Evolutionary conservation across 2,797 vertebrate genomes (phyloP).

Genomic region (Cottoperca gobio): DNA sequence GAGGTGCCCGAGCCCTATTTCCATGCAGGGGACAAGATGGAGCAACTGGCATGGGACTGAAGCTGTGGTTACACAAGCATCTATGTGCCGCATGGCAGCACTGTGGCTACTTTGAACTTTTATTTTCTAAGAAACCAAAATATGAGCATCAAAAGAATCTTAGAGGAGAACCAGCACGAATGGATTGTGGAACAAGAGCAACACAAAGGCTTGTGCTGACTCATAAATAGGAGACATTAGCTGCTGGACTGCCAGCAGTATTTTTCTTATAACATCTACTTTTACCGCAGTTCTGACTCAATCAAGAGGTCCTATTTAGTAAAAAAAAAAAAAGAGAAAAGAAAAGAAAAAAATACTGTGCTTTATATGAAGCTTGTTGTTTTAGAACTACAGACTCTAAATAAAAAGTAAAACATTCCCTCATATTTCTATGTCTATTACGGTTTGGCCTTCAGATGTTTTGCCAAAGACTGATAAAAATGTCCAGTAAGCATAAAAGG

Average conservation of each 20-base stretch:
- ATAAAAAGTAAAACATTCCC: too few species aligned
- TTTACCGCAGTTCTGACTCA: background rate
- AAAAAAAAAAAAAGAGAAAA: background rate
- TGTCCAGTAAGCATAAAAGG: background rate
- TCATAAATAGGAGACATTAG: background rate
- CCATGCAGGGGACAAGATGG: conserved; percentile 41
- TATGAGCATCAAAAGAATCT: background rate
- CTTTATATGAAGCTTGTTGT: background rate
- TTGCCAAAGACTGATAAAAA: background rate
- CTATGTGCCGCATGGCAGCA: conserved; percentile 39
- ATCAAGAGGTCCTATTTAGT: background rate
- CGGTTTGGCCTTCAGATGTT: background rate
- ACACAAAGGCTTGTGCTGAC: conserved; percentile 3
- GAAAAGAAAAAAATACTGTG: too few species aligned
- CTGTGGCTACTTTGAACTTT: conserved; percentile 39
- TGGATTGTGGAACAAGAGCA: background rate
- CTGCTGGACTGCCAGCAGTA: background rate
- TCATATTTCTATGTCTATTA: too few species aligned
- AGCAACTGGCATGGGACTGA: conserved; percentile 51
- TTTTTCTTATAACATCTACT: background rate
- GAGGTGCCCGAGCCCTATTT: conserved; percentile 42
- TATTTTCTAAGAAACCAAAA: conserved; percentile 27
- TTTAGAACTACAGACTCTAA: background rate
- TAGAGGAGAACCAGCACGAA: background rate
- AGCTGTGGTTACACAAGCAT: conserved; percentile 63